Base-by-base conservation (phyloP, 2,888 invertebrate genomes). In the Heliconius aoede region DNA sequence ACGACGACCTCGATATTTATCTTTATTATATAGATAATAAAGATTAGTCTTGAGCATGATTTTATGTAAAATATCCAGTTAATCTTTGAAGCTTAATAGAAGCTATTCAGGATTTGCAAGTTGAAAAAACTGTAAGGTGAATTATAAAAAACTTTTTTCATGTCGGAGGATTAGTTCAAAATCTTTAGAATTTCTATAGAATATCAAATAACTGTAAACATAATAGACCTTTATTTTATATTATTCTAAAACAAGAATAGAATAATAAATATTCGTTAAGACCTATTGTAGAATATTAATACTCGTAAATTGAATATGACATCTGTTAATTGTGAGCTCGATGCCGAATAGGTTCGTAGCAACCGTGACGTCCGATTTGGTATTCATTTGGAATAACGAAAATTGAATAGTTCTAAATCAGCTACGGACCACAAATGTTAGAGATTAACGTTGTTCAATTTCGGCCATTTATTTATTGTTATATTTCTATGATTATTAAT, bases 301-400 rank as follows among this genome's bases (percentile, higher is more conserved):
- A 77, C 71, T 87, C 90, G 86, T 87, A 90, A 91, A 92, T 91
- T 91, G 90, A 90, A 91, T 90, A 90, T 91, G 91, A 90, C 87
- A 85, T 81, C 84, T 88, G 89, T 91, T 91, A 91, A 91, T 91
- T 91, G 90, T 88, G 85, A 89, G 88, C 85, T 85, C 88, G 85
- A 82, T 84, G 83, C 83, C 85, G 83, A 85, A 81, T 84, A 83
- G 84, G 82, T 69, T 55, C 55, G 32, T 8, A 30, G 68, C 1
- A 55, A 81, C 82, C 84, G 80, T 84, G 55, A 46, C 62, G 51
- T 62, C 51, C 36, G 26, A 55, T 71, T 71, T 75, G 24, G 62
- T 71, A 75, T 75, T 75, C 75, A 75, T 71, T 69, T 46, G 26
- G 69, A 55, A 55, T 75, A 71, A 71, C 51, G 55, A 75, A 69